Evolutionary conservation across 1,140 invertebrate species (phyloP).

Genomic region (Marisa cornuarietis): DNA sequence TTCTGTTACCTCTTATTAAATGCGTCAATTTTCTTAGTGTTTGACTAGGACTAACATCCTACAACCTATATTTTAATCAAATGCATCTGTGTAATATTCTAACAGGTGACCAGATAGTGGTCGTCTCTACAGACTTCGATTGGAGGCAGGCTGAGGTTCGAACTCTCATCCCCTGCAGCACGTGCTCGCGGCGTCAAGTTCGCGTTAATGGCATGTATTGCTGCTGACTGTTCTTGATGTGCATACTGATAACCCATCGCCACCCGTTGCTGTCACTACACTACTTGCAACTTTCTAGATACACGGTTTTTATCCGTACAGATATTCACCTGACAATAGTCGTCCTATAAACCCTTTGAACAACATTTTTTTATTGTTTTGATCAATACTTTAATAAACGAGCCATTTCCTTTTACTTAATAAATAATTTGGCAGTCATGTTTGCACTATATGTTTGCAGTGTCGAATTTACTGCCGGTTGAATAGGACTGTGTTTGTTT

Average conservation of each 20-base stretch:
- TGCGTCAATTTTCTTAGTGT: no score
- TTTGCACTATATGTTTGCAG: no score
- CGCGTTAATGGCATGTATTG: constrained; percentile 35
- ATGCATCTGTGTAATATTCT: not conserved
- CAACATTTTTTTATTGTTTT: not conserved
- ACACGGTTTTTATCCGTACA: not conserved
- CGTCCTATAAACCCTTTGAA: not conserved
- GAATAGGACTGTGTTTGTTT: no score
- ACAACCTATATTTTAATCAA: no score
- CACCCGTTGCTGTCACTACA: not conserved
- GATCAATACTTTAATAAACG: not conserved
- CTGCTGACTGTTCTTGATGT: not conserved
- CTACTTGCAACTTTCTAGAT: not conserved
- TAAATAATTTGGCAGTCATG: no score
- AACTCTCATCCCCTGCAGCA: constrained; percentile 28
- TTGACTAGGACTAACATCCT: no score
- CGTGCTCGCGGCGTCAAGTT: constrained; percentile 33
- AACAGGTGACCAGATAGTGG: constrained; percentile 43
- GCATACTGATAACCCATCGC: not conserved
- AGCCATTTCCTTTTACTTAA: not conserved
- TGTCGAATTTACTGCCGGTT: no score
- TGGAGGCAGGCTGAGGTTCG: constrained; percentile 47
- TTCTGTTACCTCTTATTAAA: no score
- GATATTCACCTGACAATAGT: not conserved
- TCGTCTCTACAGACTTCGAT: constrained; percentile 47